Evolutionary conservation across 2,113 vertebrate species (phyloP).

Genomic region (Barnardius zonarius): DNA sequence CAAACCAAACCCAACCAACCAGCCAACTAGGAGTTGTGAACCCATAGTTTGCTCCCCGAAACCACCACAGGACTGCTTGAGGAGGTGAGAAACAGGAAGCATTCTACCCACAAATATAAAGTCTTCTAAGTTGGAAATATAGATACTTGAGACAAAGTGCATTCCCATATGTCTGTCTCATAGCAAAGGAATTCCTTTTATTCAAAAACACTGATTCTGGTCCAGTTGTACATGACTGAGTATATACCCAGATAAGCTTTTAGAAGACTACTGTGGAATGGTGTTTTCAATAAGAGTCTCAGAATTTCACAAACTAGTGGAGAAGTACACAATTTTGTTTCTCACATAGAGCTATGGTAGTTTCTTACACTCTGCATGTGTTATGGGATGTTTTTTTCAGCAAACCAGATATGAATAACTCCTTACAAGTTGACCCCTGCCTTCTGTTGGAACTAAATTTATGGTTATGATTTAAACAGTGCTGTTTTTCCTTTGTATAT

Average conservation of each 20-base stretch:
- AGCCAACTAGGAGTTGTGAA: not conserved
- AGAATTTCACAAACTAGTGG: not conserved
- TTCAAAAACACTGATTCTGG: not conserved
- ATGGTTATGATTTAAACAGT: not conserved
- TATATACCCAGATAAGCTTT: not conserved
- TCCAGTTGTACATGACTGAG: not conserved
- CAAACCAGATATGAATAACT: not conserved
- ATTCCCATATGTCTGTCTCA: not conserved
- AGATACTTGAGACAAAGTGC: not conserved
- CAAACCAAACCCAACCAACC: not conserved
- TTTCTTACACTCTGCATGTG: not conserved
- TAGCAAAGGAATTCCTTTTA: not conserved
- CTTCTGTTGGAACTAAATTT: not conserved
- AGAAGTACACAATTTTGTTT: not conserved
- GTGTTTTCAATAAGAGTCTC: not conserved
- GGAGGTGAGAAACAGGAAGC: not conserved
- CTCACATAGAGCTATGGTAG: rapidly evolving
- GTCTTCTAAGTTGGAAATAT: not conserved
- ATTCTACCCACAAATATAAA: not conserved
- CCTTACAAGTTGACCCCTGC: not conserved
- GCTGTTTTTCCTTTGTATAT: not conserved
- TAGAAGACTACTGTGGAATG: not conserved
- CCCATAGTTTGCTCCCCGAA: not conserved
- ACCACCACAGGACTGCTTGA: not conserved
- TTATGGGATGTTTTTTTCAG: not conserved